Conservation (phyloP, 2,797 vertebrate species). For the Choloepus didactylus region DNA sequence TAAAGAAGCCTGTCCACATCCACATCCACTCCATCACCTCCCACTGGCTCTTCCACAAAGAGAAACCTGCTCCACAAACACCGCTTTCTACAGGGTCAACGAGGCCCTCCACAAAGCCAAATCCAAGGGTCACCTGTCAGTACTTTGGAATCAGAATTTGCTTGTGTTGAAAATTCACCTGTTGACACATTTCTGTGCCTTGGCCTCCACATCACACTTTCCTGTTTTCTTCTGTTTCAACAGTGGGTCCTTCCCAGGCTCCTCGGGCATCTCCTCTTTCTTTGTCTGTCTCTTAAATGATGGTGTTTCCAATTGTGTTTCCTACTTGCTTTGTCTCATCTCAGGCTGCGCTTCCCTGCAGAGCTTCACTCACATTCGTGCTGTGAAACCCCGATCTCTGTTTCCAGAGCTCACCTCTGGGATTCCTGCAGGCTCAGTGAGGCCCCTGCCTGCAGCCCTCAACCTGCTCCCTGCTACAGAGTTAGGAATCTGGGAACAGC, state of each 20-base stretch:
- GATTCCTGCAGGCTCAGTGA: background rate
- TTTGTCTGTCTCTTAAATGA: background rate
- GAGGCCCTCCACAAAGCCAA: background rate
- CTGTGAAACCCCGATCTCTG: background rate
- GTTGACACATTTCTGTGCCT: background rate
- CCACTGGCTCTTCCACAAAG: background rate
- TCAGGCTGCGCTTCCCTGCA: background rate
- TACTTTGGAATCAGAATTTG: fast-evolving
- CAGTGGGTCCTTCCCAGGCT: background rate
- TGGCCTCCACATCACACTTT: background rate
- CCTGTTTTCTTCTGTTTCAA: background rate
- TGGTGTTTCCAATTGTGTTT: background rate
- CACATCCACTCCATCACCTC: background rate
- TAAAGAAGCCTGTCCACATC: background rate
- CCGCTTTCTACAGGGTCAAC: background rate
- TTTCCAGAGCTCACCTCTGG: background rate
- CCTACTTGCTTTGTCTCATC: background rate
- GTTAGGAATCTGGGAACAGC: background rate
- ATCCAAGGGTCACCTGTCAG: too few relatives aligned
- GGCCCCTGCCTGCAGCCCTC: background rate
- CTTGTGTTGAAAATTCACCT: fast-evolving
- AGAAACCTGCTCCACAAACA: background rate
- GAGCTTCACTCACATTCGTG: background rate
- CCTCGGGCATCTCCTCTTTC: background rate
- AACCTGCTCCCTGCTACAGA: background rate